These are phyloP conservation scores for Tipula confusa DNA, from an alignment of 2,888 invertebrate species.

Conservation along the genomic window DNA sequence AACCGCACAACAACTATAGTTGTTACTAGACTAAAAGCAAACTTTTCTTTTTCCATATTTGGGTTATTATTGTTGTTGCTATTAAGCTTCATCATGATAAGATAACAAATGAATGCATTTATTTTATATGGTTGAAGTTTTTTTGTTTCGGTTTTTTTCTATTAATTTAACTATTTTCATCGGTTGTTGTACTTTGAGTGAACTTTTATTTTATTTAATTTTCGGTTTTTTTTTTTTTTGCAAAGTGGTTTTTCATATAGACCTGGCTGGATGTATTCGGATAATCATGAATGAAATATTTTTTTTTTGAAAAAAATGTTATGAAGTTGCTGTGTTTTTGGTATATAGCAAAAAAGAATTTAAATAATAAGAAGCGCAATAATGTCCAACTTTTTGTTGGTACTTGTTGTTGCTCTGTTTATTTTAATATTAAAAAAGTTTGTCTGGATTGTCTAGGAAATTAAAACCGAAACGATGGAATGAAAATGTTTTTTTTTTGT, in stretches of 20 bases:
- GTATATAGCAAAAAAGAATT: background rate
- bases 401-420: no score
- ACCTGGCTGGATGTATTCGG: background rate
- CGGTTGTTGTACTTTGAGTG: background rate
- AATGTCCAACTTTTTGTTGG: background rate
- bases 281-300: no score
- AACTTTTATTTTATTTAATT: no score
- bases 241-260: background rate
- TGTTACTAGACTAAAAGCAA: no score
- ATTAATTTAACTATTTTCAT: no score
- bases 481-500: background rate
- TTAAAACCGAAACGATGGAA: background rate
- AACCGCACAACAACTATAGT: no score
- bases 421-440: background rate
- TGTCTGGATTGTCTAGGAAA: background rate
- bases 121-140: background rate
- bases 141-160: background rate
- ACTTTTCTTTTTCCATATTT: background rate
- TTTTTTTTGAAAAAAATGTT: background rate
- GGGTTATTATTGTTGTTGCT: background rate
- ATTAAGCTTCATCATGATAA: background rate
- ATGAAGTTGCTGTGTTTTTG: background rate
- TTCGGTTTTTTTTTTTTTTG: background rate
- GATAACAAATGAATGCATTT: background rate
- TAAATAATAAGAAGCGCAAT: background rate